A percentile compares a stretch with the other conserved stretches of the same genome.
Conservation (phyloP, 2,888 invertebrate species). For the Harmothoe impar region DNA sequence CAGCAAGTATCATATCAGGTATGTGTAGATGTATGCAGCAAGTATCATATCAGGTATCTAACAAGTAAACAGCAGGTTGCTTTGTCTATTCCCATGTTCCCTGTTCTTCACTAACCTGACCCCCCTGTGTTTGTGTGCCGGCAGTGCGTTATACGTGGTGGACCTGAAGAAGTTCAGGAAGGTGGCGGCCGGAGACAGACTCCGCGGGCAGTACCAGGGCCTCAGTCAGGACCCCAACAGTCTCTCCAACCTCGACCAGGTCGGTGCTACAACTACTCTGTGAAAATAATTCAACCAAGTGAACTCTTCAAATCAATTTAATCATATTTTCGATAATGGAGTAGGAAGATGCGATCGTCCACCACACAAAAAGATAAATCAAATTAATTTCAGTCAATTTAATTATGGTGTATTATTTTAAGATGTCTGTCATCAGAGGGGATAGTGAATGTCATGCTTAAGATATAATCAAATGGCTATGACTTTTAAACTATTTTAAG, state of each 20-base stretch:
- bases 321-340: neutral
- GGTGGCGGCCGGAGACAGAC: conserved; percentile 98
- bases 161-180: conserved; percentile 97
- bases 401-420: too few species aligned
- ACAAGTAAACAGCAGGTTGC: too few species aligned
- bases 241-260: conserved; percentile 94
- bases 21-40: neutral
- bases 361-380: neutral
- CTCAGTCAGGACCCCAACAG: conserved; percentile 99
- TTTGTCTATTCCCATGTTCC: too few species aligned
- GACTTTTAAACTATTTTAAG: too few species aligned
- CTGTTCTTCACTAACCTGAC: too few species aligned
- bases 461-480: too few species aligned
- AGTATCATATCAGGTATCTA: neutral
- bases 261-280: conserved; percentile 71
- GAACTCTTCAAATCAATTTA: neutral
- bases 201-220: conserved; percentile 99
- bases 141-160: conserved; percentile 98
- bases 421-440: too few species aligned
- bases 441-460: too few species aligned
- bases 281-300: neutral
- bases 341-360: neutral
- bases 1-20: too few species aligned
- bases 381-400: too few species aligned
- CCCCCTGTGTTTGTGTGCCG: conserved; percentile 1